Conservation (phyloP, 1,140 invertebrate genomes). For the Diprion similis region DNA sequence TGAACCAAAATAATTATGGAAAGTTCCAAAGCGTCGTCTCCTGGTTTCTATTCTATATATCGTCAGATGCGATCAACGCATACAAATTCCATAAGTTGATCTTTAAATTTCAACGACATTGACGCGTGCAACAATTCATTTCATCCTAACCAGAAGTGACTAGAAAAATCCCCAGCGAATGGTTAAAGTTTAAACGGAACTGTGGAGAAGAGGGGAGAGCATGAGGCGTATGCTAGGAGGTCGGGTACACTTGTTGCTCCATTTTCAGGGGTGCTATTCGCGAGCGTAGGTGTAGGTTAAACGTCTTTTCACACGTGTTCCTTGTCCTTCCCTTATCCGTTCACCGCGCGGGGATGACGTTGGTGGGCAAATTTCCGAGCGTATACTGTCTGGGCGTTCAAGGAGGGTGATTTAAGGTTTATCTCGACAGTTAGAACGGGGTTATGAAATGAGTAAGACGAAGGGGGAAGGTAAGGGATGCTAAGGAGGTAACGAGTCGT, state of each 20-base stretch:
- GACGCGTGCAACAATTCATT: no score
- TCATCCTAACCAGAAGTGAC: no score
- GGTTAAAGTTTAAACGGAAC: no score
- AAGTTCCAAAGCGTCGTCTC: no score
- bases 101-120: no score
- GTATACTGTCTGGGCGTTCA: neutral
- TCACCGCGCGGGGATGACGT: neutral
- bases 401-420: neutral
- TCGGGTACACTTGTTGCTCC: slow-evolving; percentile 2
- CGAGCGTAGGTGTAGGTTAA: neutral
- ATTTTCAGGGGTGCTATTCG: neutral
- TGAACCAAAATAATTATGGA: no score
- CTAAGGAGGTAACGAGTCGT: neutral
- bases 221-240: neutral
- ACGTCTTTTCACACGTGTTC: neutral
- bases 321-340: neutral
- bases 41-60: no score
- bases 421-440: neutral
- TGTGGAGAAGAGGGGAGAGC: neutral
- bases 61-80: no score
- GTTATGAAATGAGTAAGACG: neutral
- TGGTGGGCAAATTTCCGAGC: neutral
- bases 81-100: no score
- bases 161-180: no score
- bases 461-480: neutral